Percentiles rank a stretch among this genome's conserved stretches.
These are phyloP conservation scores for Pterois miles DNA, from an alignment of 2,797 vertebrate species.

Conservation along the genomic window DNA sequence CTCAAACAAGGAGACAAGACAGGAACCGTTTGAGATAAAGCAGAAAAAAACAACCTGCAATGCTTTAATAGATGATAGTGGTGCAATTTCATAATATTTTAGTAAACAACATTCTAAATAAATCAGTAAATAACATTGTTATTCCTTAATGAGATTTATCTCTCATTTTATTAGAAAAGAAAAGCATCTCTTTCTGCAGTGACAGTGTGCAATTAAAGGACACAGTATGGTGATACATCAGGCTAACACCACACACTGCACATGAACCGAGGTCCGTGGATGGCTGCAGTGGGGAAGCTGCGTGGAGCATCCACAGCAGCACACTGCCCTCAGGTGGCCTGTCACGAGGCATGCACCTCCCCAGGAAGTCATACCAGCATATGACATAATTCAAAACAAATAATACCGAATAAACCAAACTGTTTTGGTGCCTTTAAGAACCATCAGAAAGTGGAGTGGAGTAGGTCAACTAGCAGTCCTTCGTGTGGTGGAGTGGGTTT, in stretches of 20 bases:
- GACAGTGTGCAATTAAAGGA: background rate
- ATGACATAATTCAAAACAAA: too few species aligned
- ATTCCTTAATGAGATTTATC: background rate
- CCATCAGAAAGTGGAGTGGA: background rate
- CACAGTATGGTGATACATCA: background rate
- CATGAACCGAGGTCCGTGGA: too few species aligned
- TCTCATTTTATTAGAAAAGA: background rate
- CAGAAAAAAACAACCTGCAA: background rate
- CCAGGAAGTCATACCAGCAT: too few species aligned
- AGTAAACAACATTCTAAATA: too few species aligned
- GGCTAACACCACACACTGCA: background rate
- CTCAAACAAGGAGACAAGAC: background rate
- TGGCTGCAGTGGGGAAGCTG: background rate
- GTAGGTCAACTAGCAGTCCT: background rate
- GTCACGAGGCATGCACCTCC: background rate
- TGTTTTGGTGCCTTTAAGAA: background rate
- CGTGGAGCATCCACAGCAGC: background rate
- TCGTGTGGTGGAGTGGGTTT: background rate
- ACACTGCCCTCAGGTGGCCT: conserved; percentile 68
- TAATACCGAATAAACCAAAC: too few species aligned
- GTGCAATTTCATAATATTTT: too few species aligned
- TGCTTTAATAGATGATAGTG: too few species aligned
- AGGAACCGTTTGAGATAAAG: background rate
- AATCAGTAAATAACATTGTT: too few species aligned
- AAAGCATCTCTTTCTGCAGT: background rate